Conservation (phyloP, 2,888 invertebrate species). For the Helleia helle region DNA sequence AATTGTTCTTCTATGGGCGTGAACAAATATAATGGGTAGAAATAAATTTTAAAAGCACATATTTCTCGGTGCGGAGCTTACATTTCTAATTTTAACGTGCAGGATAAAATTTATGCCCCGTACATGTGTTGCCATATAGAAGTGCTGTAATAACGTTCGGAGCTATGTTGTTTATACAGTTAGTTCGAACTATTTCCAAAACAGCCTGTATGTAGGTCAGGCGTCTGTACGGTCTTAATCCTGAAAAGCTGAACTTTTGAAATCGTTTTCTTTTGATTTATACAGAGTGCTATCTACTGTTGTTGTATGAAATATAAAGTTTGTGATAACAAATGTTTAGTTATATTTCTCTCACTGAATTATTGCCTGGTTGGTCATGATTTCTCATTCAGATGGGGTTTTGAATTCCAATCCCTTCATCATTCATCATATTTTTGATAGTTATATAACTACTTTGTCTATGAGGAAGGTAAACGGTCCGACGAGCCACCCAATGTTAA, state of each 20-base stretch:
- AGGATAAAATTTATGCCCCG: slow-evolving; percentile 56
- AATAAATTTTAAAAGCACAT: slow-evolving; percentile 63
- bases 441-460: too few relatives aligned
- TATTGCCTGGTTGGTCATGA: too few relatives aligned
- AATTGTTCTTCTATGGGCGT: slow-evolving; percentile 34
- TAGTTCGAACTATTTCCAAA: neutral
- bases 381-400: too few relatives aligned
- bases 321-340: too few relatives aligned
- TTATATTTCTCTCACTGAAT: too few relatives aligned
- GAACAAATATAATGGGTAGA: slow-evolving; percentile 42
- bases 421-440: too few relatives aligned
- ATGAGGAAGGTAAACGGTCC: too few relatives aligned
- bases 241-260: neutral
- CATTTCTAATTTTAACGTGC: slow-evolving; percentile 69
- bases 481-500: too few relatives aligned
- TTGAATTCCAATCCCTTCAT: too few relatives aligned
- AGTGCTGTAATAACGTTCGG: slow-evolving; percentile 51
- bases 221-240: neutral
- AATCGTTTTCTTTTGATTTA: slow-evolving; percentile 1
- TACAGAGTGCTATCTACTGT: neutral
- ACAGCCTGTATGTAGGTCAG: neutral
- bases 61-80: slow-evolving; percentile 53
- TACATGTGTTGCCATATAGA: slow-evolving; percentile 63
- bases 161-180: slow-evolving; percentile 27
- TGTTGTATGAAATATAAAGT: too few relatives aligned